These are phyloP conservation scores for Sphaerophoria rueppellii DNA, from an alignment of 2,888 invertebrate genomes.

Conservation along the genomic window DNA sequence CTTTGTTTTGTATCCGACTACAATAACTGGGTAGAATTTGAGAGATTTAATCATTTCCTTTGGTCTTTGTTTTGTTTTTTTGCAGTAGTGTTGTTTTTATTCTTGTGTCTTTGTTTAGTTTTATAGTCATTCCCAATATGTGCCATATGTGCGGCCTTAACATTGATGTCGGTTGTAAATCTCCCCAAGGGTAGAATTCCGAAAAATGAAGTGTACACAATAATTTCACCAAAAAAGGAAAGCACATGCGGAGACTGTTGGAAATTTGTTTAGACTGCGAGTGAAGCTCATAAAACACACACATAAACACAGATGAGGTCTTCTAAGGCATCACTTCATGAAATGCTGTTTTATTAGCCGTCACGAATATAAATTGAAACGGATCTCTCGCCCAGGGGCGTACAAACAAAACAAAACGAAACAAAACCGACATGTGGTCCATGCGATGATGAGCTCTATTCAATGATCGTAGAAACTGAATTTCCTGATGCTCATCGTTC, in stretches of 20 bases:
- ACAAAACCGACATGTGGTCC: conserved; percentile 19
- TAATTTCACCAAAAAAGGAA: conserved; percentile 45
- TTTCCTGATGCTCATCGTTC: conserved; percentile 13
- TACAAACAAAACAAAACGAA: not conserved
- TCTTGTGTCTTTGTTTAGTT: not conserved
- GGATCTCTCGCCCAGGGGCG: conserved; percentile 37
- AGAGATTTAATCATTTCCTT: conserved; percentile 8
- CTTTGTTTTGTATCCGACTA: not conserved
- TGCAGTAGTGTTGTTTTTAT: not conserved
- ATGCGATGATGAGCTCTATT: conserved; percentile 1
- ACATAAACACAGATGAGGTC: not conserved
- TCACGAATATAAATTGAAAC: conserved; percentile 23
- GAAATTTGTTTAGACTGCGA: conserved; percentile 24
- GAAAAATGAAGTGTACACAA: conserved; percentile 6
- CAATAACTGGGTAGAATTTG: not conserved
- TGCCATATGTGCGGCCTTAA: conserved; percentile 32
- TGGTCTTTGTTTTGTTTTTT: not conserved
- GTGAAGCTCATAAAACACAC: conserved; percentile 28
- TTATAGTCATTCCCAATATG: not conserved
- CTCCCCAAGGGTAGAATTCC: conserved; percentile 36
- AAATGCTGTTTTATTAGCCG: conserved; percentile 11
- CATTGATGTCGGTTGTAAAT: not conserved
- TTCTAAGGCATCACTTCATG: not conserved
- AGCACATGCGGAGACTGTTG: not conserved
- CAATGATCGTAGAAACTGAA: conserved; percentile 21